phyloP scores from a whole-genome alignment of 2,888 invertebrate species.

The Syrphus vitripennis region DNA sequence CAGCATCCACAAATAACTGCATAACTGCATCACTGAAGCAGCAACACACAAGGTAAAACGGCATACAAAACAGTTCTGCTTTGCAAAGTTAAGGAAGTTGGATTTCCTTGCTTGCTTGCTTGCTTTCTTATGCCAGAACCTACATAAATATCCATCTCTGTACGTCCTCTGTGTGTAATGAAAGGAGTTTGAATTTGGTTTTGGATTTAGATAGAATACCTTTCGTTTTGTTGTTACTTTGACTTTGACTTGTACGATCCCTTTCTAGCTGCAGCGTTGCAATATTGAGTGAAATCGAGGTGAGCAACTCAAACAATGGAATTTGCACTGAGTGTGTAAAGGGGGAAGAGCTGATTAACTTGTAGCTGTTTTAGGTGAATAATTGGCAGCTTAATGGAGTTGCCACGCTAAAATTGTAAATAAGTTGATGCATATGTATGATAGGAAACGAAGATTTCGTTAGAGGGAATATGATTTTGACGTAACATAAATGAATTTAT shows the following conservation, averaged over 20 bases:
- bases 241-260: slow-evolving; percentile 11
- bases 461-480: not conserved
- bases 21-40: not conserved
- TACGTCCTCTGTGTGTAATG: not conserved
- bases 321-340: slow-evolving; percentile 9
- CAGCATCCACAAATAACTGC: slow-evolving; percentile 50
- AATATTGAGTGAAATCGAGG: slow-evolving; percentile 40
- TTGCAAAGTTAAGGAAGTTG: not conserved
- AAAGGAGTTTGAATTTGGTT: slow-evolving; percentile 26
- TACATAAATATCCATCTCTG: not conserved
- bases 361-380: slow-evolving; percentile 18
- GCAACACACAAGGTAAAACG: not conserved
- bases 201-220: slow-evolving; percentile 40
- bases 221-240: slow-evolving; percentile 20
- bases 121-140: not conserved
- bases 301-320: slow-evolving; percentile 23
- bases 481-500: not conserved
- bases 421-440: not conserved
- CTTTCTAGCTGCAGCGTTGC: not conserved
- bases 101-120: too few relatives aligned
- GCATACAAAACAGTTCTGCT: not conserved
- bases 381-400: slow-evolving; percentile 22
- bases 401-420: slow-evolving; percentile 14
- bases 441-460: not conserved
- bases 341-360: slow-evolving; percentile 28